A percentile compares a stretch with the other conserved stretches of the same genome.
Evolutionary conservation across 2,113 vertebrate species (phyloP).

Genomic region (Myodes glareolus): DNA sequence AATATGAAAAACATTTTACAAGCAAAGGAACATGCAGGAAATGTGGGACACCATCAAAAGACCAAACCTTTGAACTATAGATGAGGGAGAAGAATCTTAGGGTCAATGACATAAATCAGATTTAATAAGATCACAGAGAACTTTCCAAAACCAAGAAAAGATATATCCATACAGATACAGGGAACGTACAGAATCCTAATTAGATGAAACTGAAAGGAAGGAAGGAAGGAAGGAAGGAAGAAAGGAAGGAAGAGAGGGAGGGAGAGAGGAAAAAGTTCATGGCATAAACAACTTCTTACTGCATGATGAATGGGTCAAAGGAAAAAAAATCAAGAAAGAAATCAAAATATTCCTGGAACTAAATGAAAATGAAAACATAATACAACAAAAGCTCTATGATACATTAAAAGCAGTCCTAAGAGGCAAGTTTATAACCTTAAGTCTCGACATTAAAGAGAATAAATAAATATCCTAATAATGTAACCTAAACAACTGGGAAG

Average conservation of each 20-base stretch:
- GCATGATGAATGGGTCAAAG: not conserved
- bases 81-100: not conserved
- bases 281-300: not conserved
- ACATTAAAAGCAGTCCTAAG: not conserved
- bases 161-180: not conserved
- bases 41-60: not conserved
- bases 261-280: not conserved
- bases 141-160: not conserved
- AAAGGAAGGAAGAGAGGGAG: no score
- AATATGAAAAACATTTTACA: not conserved
- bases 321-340: not conserved
- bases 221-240: no score
- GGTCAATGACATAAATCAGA: not conserved
- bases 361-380: not conserved
- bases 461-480: not conserved
- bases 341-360: not conserved
- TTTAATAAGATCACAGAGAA: not conserved
- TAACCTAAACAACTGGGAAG: not conserved
- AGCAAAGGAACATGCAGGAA: not conserved
- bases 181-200: not conserved
- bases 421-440: not conserved
- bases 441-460: not conserved
- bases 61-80: not conserved
- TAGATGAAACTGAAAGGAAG: not conserved
- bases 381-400: not conserved